These are phyloP conservation scores for Drosophila flavopinicola DNA, from an alignment of 2,888 invertebrate genomes.

Conservation along the genomic window DNA sequence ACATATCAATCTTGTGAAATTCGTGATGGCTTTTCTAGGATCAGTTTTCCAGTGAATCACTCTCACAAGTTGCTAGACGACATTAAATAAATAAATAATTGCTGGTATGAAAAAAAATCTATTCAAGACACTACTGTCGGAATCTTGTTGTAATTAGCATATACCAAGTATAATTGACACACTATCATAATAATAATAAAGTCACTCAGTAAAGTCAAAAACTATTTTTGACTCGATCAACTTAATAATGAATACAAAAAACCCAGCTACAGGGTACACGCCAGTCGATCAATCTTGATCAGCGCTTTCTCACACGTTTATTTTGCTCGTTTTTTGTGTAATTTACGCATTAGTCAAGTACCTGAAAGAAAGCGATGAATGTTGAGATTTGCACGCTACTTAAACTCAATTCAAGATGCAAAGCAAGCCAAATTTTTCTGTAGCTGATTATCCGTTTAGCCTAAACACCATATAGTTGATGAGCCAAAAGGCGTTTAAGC, in stretches of 20 bases:
- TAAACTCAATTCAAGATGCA: conserved; percentile 58
- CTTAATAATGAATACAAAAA: not conserved
- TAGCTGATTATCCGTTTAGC: conserved; percentile 50
- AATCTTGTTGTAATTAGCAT: too few relatives aligned
- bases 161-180: too few relatives aligned
- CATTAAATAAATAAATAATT: too few relatives aligned
- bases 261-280: conserved; percentile 4
- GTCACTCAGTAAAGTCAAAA: too few relatives aligned
- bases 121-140: too few relatives aligned
- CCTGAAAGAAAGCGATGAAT: conserved; percentile 69
- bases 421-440: conserved; percentile 47
- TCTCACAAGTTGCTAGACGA: too few relatives aligned
- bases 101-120: too few relatives aligned
- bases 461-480: conserved; percentile 39
- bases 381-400: conserved; percentile 66
- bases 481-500: conserved; percentile 35
- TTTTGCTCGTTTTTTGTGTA: conserved; percentile 47
- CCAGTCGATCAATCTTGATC: conserved; percentile 6
- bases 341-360: conserved; percentile 74
- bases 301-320: conserved; percentile 11
- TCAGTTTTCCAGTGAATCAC: too few relatives aligned
- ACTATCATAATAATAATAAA: too few relatives aligned
- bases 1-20: too few relatives aligned
- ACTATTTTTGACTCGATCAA: too few relatives aligned
- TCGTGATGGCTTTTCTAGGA: too few relatives aligned